Evolutionary conservation across 1,140 invertebrate species (phyloP), one percentile per base, ranked within the genome.

Genomic region (Thaumetopoea pityocampa): DNA sequence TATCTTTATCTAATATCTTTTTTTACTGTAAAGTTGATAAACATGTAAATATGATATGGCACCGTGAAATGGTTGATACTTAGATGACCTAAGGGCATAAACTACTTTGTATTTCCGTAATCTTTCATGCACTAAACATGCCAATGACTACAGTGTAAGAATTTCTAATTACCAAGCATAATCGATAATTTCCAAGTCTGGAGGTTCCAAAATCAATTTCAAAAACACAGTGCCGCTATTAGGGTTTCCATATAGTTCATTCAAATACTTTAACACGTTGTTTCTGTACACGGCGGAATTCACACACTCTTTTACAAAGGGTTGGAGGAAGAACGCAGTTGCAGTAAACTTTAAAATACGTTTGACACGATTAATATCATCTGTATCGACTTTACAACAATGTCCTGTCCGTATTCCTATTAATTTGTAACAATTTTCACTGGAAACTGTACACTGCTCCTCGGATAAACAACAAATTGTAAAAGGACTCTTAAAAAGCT

Each of bases 181-280:
- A 81, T 93, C 91, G 43, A 93, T 78, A 20, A 90, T 87, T 59
- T 92, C 87, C 37, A 69, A 85, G 15, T 78, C 85, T 4, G 91
- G 89, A 14, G 82, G 79, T 43, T 80, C 57, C 15, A 90, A 53
- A 18, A 68, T 71, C 38, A 83, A 51, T 47, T 78, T 79, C 14
- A 71, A 65, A 48, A 66, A 85, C 16, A 62, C 61, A 30, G 51
- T 59, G 28, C 52, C 50, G 44, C 55, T 64, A n/a, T 41, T 30
- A 12, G 63, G 47, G 38, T 55, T 50, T 14, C 57, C 49, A 41
- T 57, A 51, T 14, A 66, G 11, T 26, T 57, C 35, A 36, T 54
- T 51, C 20, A 81, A 51, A 60, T 68, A 38, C 9, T 34, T 52
- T n/a, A 76, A 36, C 1, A 83, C 56, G 45, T 68, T 78, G 5